A percentile compares a stretch with the other conserved stretches of the same genome.
These are phyloP conservation scores for Chaetops frenatus DNA, from an alignment of 2,113 vertebrate species.

Conservation along the genomic window DNA sequence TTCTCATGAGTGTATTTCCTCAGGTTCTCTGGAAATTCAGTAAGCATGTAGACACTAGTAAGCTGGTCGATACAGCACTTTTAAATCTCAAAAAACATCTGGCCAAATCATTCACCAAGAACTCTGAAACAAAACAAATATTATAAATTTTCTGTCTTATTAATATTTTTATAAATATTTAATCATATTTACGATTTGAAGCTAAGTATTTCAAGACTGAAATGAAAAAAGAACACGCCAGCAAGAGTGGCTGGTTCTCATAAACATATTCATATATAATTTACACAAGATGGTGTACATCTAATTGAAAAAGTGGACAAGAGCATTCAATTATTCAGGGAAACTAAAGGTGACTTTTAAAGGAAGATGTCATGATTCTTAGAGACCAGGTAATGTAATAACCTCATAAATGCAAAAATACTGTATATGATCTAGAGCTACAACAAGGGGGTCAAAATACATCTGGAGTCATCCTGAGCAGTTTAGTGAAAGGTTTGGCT, in stretches of 20 bases:
- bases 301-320: not conserved
- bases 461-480: not conserved
- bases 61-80: not conserved
- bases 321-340: not conserved
- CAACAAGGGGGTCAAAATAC: not conserved
- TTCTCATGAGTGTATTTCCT: not conserved
- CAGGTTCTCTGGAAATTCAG: not conserved
- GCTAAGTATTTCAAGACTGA: not conserved
- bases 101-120: not conserved
- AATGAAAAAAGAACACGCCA: not conserved
- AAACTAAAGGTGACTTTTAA: not conserved
- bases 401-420: not conserved
- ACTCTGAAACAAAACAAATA: not conserved
- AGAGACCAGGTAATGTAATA: not conserved
- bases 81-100: not conserved
- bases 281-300: not conserved
- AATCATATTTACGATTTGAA: not conserved
- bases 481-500: not conserved
- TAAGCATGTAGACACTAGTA: not conserved
- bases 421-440: not conserved
- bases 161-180: not conserved
- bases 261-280: not conserved
- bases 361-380: not conserved
- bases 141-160: not conserved
- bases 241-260: not conserved